These are phyloP conservation scores for Gorsachius goisagi DNA, from an alignment of 2,113 vertebrate genomes.

Conservation along the genomic window DNA sequence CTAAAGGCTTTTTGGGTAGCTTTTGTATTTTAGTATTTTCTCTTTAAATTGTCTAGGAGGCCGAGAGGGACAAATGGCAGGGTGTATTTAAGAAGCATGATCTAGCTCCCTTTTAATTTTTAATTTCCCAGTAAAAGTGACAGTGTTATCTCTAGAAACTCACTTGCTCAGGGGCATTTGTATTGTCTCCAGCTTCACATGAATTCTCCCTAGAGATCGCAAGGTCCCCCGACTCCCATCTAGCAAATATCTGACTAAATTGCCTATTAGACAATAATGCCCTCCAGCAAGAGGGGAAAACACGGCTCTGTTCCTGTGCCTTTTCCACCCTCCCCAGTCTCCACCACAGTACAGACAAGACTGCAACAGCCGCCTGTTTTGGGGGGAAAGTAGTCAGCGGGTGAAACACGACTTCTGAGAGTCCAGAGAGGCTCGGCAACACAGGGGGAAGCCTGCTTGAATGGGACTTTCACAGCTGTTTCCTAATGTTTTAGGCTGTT, in stretches of 20 bases:
- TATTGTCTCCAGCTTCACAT: constrained; percentile 36
- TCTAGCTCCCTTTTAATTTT: constrained; percentile 53
- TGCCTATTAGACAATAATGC: constrained; percentile 44
- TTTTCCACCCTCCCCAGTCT: not conserved
- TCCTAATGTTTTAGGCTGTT: not conserved
- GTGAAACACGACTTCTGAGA: not conserved
- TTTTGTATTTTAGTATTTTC: not conserved
- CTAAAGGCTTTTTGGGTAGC: not conserved
- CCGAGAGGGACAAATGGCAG: not conserved
- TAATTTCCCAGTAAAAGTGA: constrained; percentile 29
- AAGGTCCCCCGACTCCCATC: constrained; percentile 46
- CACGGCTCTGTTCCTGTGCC: not conserved
- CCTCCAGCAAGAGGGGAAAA: constrained; percentile 2
- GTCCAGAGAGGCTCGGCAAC: not conserved
- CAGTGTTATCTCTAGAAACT: constrained; percentile 29
- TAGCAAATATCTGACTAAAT: constrained; percentile 60
- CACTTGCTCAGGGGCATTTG: constrained; percentile 42
- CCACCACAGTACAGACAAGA: not conserved
- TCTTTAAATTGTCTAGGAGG: not conserved
- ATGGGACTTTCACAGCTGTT: not conserved
- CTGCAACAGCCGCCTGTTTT: not conserved
- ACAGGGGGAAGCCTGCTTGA: not conserved
- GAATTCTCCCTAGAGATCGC: constrained; percentile 44
- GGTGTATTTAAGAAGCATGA: not conserved
- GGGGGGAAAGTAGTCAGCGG: not conserved